Evolutionary conservation across 2,113 vertebrate species (phyloP), one percentile per base, ranked within the genome.

Genomic region (Carollia perspicillata): DNA sequence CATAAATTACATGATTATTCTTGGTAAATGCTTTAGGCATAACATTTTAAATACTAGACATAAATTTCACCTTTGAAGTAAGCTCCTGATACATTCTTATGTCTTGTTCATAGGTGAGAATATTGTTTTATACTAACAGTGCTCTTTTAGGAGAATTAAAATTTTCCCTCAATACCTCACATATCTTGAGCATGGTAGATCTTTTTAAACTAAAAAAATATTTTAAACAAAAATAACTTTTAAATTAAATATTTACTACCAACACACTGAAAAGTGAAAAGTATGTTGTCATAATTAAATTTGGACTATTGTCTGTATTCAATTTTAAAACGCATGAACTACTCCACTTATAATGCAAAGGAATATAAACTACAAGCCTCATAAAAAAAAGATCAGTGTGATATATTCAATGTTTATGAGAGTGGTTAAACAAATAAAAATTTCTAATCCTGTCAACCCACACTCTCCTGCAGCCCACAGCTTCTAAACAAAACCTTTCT

Each of bases 131-230:
- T 81, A 93, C 58, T 58, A 49, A 90, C 89, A 80, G 85, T 94
- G 93, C 84, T 88, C 3, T 84, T 75, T 95, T 84, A 78, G 44
- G 53, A 79, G 55, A 93, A 96, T 49, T 84, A 55, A 79, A 49
- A 35, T 28, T 63, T 97, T 96, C 95, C 92, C 44, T 74, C 0
- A 89, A 58, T 90, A 96, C 49, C 51, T 95, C 17, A 60, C 44
- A n/a, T 95, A 95, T 81, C 84, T 72, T 96, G 84, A 89, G n/a
- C 37, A 94, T 89, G 84, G 74, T 23, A 35, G 71, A 68, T 96
- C 97, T 97, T 97, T 97, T 96, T 97, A 83, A 72, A 89, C 87
- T 33, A 87, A 94, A 65, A 71, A 83, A 94, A 26, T 66, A 9
- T 33, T 97, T 97, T 96, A 95, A 97, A 97, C 74, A 63, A 42